Conservation (phyloP, 2,113 vertebrate species). For the Zapornia atra region DNA sequence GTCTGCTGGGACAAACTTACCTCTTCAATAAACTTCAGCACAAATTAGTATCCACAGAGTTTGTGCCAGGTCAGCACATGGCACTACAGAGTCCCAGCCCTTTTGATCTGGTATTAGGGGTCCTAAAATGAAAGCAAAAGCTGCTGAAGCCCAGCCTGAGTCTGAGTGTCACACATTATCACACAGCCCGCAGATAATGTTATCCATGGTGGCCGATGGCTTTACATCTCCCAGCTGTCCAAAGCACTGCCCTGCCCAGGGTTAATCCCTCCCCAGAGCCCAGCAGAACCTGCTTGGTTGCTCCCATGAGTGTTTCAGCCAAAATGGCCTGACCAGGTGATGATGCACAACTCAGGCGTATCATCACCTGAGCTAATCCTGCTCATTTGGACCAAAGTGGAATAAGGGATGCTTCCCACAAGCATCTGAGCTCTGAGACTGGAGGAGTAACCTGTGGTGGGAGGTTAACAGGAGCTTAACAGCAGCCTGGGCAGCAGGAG, state of each 20-base stretch:
- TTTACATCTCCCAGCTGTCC: background rate
- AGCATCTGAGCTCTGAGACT: background rate
- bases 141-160: background rate
- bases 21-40: background rate
- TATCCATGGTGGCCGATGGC: background rate
- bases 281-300: background rate
- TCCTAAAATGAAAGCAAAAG: fast-evolving
- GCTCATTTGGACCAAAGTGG: fast-evolving
- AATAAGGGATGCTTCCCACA: background rate
- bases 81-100: background rate
- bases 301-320: background rate
- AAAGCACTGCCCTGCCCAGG: background rate
- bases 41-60: background rate
- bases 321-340: background rate
- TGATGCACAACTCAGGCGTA: background rate
- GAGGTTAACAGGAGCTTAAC: background rate
- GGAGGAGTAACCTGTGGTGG: background rate
- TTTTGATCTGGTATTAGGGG: no score
- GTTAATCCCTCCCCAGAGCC: background rate
- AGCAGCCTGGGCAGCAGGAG: background rate
- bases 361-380: no score
- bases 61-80: background rate
- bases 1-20: background rate
- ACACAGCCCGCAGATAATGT: no score
- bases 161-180: no score